Percentiles rank a stretch among this genome's conserved stretches.
Evolutionary conservation across 2,888 invertebrate species (phyloP).

Genomic region (Ephialtes manifestator): DNA sequence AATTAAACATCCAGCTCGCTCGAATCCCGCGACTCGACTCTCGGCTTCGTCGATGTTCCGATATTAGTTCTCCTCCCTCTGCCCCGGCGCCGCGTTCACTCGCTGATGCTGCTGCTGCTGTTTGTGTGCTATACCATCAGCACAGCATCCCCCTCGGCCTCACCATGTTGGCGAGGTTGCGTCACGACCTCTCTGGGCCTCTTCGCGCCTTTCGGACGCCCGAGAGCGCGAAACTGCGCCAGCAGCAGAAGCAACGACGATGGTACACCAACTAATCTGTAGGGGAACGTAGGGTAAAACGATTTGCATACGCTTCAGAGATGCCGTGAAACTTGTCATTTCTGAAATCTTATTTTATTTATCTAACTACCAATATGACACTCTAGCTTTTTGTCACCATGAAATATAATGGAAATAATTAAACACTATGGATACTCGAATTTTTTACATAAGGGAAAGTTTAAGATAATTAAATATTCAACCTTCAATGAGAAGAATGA

Average conservation of each 20-base stretch:
- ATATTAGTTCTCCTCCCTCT: conserved; percentile 82
- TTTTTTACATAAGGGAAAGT: background rate
- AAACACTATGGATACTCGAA: background rate
- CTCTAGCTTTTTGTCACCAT: background rate
- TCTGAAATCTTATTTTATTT: background rate
- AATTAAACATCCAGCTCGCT: conserved; percentile 85
- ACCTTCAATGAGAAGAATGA: too few relatives aligned
- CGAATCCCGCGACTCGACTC: conserved; percentile 81
- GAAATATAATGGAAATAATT: background rate
- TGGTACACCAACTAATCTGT: conserved; percentile 21
- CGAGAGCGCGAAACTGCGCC: conserved; percentile 54
- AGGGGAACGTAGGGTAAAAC: background rate
- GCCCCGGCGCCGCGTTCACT: conserved; percentile 62
- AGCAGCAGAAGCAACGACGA: conserved; percentile 14
- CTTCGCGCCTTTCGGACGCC: conserved; percentile 69
- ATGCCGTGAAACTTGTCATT: background rate
- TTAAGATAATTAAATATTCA: too few relatives aligned
- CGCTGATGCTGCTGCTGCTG: conserved; percentile 59
- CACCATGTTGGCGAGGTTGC: conserved; percentile 26
- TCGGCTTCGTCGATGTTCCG: conserved; percentile 85
- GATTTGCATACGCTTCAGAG: background rate
- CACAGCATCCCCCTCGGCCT: conserved; percentile 10
- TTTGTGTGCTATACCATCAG: conserved; percentile 10
- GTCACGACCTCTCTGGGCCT: conserved; percentile 65
- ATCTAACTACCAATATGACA: background rate